A percentile compares a stretch with the other conserved stretches of the same genome.
phyloP scores from a whole-genome alignment of 2,113 vertebrate species.

The Trichechus manatus region DNA sequence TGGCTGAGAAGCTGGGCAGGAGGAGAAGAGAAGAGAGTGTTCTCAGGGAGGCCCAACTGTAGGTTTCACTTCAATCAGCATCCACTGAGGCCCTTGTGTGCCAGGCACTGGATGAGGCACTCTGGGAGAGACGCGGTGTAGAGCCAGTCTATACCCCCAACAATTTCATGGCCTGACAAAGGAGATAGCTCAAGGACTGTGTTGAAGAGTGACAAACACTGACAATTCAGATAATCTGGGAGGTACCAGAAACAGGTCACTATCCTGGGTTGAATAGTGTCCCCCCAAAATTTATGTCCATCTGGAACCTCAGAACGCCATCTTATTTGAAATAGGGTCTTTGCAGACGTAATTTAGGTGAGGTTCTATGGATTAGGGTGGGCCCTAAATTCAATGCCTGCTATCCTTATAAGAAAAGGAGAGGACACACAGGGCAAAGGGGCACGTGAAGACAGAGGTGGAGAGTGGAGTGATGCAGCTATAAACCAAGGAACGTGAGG shows the following conservation, averaged over 20 bases:
- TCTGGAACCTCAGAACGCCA: not conserved
- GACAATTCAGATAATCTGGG: not conserved
- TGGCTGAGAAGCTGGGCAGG: not conserved
- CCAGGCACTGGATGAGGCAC: not conserved
- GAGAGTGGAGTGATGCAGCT: not conserved
- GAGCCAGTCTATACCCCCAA: not conserved
- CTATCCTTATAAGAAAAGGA: not conserved
- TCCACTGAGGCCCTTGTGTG: fast-evolving
- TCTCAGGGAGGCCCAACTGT: slow-evolving; percentile 43
- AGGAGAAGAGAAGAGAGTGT: not conserved
- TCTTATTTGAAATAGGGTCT: not conserved
- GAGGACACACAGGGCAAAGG: not conserved
- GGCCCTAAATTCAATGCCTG: not conserved
- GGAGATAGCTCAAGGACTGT: not conserved
- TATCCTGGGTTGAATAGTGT: not conserved
- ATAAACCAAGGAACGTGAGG: not conserved
- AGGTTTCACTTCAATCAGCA: not conserved
- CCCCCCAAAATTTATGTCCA: not conserved
- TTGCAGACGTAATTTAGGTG: not conserved
- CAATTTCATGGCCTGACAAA: not conserved
- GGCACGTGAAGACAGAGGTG: not conserved
- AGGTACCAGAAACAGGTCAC: not conserved
- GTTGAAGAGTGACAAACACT: not conserved
- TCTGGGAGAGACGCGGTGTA: not conserved
- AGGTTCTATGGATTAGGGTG: not conserved